Base-by-base conservation (phyloP, 2,888 invertebrate species). In the Kryphioiulus occultus region DNA sequence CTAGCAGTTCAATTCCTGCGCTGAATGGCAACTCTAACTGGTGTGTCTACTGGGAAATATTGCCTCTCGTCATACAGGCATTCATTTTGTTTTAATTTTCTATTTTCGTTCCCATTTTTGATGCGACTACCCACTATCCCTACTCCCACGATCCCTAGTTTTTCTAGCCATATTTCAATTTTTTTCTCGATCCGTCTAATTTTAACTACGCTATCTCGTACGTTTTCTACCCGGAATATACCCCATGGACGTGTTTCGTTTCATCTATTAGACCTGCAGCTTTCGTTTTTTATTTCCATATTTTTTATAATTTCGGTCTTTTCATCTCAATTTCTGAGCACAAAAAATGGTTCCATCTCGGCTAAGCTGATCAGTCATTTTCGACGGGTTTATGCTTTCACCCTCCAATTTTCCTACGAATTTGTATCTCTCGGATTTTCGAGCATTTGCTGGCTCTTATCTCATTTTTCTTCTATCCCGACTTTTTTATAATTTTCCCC, bases 361-460 rank as follows among this genome's bases (percentile, higher is more conserved):
- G 10, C 26, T 78, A 78, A 78, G 78, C 78, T 78, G 78, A 78
- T 78, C 78, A 78, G 78, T 78, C 78, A 78, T 78, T 78, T 78
- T 78, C 78, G 78, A 78, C 30, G 78, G 78, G 78, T 78, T 68
- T 68, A 68, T 26, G 68, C 26, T 68, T 78, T 78, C 78, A 78
- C 78, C 78, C 78, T 78, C 26, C 78, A 78, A 30, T 78, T 78
- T 78, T 78, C 78, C 15, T 78, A 30, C 78, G 22, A 78, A 78
- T 78, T 78, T 78, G 30, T 78, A 30, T 78, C 78, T 78, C 15
- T 78, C 22, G 5, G 26, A 26, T 30, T 78, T 78, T 15, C 12
- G 10, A 30, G 78, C 22, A 78, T 78, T 78, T 78, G 78, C 17
- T 15, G 30, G 30, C 30, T 78, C 30, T 78, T 78, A 78, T 78